Evolutionary conservation across 2,797 vertebrate genomes (phyloP).

Genomic region (Tauraco hartlaubi): DNA sequence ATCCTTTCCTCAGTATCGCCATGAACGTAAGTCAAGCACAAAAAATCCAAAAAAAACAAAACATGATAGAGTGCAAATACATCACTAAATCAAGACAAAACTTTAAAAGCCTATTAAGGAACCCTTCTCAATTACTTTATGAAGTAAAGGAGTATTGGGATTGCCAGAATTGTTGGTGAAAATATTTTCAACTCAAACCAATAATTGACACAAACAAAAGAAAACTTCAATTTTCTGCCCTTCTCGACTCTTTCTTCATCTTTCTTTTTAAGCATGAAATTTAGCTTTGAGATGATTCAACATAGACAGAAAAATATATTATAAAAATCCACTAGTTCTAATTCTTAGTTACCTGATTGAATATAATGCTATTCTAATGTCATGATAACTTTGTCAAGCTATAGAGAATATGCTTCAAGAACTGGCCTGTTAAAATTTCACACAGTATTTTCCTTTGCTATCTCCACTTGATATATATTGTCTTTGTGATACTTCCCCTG

Average conservation of each 20-base stretch:
- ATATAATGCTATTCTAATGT: background rate
- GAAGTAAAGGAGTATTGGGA: background rate
- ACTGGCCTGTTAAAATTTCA: background rate
- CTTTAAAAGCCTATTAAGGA: background rate
- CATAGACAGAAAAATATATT: background rate
- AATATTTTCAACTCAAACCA: background rate
- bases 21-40: background rate
- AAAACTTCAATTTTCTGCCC: background rate
- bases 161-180: background rate
- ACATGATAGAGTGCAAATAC: background rate
- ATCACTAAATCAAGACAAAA: background rate
- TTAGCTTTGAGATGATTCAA: background rate
- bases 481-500: constrained; percentile 37
- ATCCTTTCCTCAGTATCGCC: background rate
- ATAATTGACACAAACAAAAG: background rate
- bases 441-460: background rate
- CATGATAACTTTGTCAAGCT: background rate
- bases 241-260: background rate
- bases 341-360: background rate
- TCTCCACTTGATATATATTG: background rate
- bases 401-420: background rate
- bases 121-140: background rate
- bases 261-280: background rate
- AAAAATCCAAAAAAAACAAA: background rate
- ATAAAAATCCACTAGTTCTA: background rate